These are phyloP conservation scores for Tipula confusa DNA, from an alignment of 2,888 invertebrate species.

Conservation along the genomic window DNA sequence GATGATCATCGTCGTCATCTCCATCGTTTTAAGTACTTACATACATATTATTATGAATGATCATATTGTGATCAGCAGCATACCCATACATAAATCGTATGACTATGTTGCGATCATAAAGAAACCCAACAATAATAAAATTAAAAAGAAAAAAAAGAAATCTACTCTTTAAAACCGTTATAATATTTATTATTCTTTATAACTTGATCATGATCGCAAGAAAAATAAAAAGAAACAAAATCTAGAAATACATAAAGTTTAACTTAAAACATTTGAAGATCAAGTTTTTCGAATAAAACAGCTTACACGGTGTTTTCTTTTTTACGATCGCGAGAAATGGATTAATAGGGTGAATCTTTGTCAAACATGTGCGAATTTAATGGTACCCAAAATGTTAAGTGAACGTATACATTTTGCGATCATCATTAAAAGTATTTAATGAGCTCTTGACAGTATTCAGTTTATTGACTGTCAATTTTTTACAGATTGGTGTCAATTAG, in stretches of 20 bases:
- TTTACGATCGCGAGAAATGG: background rate
- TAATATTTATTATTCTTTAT: background rate
- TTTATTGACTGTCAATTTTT: background rate
- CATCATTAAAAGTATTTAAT: background rate
- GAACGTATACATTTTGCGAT: background rate
- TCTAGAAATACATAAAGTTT: background rate
- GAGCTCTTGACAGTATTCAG: background rate
- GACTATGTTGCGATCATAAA: background rate
- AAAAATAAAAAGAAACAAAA: background rate
- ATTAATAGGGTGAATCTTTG: background rate
- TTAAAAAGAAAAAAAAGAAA: background rate
- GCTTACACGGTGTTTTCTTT: background rate
- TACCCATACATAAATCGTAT: background rate
- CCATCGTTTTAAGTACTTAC: background rate
- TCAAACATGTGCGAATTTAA: background rate
- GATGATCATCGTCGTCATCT: background rate
- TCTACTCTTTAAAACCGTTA: conserved; percentile 25
- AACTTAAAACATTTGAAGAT: background rate
- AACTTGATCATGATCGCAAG: background rate
- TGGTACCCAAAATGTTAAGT: background rate
- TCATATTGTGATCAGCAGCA: background rate
- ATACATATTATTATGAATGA: conserved; percentile 1
- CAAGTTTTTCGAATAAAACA: background rate
- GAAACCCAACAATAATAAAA: background rate
- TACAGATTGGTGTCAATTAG: background rate